phyloP scores from a whole-genome alignment of 2,113 vertebrate species.

The Odocoileus hemionus region DNA sequence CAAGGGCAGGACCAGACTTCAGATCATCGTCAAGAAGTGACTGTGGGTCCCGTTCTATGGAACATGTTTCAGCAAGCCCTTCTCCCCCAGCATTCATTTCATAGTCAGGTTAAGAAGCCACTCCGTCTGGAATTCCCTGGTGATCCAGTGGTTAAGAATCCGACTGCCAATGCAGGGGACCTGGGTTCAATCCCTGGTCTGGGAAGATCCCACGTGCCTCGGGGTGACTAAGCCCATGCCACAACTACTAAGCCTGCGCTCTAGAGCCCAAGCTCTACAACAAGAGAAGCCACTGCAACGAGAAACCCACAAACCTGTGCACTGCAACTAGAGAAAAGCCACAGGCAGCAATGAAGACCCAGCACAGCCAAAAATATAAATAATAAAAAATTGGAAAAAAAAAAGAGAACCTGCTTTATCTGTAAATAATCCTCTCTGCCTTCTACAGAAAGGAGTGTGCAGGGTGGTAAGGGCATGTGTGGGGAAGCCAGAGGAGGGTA shows the following conservation, averaged over 20 bases:
- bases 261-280: neutral
- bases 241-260: neutral
- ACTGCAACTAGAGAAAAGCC: neutral
- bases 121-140: neutral
- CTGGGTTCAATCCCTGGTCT: neutral
- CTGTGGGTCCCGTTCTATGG: neutral
- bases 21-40: neutral
- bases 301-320: neutral
- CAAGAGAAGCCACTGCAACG: neutral
- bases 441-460: neutral
- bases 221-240: neutral
- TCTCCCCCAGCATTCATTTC: neutral
- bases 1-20: neutral
- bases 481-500: neutral
- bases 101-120: neutral
- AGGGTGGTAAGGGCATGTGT: accelerated
- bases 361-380: neutral
- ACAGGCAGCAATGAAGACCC: accelerated
- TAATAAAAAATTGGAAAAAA: accelerated
- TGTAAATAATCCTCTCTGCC: neutral
- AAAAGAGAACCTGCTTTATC: neutral
- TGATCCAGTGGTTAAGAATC: neutral
- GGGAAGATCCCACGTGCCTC: neutral
- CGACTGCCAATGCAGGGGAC: neutral
- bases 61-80: neutral